phyloP scores from a whole-genome alignment of 1,140 invertebrate species.

The Zaprionus gabonicus region DNA sequence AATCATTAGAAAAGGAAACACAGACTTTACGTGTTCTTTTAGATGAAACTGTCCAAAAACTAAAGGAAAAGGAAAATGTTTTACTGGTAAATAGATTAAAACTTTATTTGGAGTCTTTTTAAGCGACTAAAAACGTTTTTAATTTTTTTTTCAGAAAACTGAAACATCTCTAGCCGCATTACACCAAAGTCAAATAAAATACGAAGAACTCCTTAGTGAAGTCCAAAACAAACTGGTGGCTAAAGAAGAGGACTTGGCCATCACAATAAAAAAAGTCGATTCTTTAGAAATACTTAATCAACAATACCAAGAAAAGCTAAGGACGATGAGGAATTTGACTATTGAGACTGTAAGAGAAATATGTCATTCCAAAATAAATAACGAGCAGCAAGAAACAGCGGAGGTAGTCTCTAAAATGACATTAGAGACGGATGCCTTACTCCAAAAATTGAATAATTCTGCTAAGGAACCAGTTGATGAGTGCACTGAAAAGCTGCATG shows the following conservation, averaged over 20 bases:
- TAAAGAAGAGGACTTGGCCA: slow-evolving; percentile 42
- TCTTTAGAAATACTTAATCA: slow-evolving; percentile 37
- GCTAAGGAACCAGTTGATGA: slow-evolving; percentile 18
- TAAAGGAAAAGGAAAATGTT: slow-evolving; percentile 38
- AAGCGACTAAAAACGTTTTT: neutral
- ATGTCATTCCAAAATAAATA: slow-evolving; percentile 60
- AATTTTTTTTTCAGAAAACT: slow-evolving; percentile 27
- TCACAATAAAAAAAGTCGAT: slow-evolving; percentile 47
- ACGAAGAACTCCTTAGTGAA: slow-evolving; percentile 33
- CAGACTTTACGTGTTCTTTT: slow-evolving; percentile 14
- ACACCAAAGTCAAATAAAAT: slow-evolving; percentile 27
- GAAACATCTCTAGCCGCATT: slow-evolving; percentile 28
- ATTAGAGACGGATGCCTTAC: slow-evolving; percentile 86
- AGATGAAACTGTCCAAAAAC: slow-evolving; percentile 14
- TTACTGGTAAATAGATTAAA: slow-evolving; percentile 31
- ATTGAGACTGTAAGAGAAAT: slow-evolving; percentile 60
- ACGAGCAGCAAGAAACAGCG: slow-evolving; percentile 51
- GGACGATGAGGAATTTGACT: slow-evolving; percentile 48
- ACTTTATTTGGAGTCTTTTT: neutral
- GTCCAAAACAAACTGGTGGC: slow-evolving; percentile 44
- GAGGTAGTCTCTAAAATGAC: slow-evolving; percentile 86
- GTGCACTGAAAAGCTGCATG: slow-evolving; percentile 45
- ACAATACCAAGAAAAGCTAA: slow-evolving; percentile 37
- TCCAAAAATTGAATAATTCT: slow-evolving; percentile 44
- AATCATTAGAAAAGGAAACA: slow-evolving; percentile 29